Percentiles rank a stretch among this genome's conserved stretches.
phyloP scores from a whole-genome alignment of 2,888 invertebrate genomes.

The Mylabris sibirica region DNA sequence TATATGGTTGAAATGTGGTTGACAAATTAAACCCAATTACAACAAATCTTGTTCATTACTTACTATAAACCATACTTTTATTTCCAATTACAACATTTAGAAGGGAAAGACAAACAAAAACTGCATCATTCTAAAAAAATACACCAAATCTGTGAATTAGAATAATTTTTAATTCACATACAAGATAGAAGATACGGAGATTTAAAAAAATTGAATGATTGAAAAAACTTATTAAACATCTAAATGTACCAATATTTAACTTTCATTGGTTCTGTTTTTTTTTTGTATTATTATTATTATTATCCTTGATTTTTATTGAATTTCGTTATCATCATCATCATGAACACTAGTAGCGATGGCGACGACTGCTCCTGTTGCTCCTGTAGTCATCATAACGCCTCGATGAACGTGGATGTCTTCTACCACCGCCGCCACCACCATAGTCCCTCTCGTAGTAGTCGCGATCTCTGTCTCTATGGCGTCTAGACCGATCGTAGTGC shows the following conservation, averaged over 20 bases:
- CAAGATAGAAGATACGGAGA: neutral
- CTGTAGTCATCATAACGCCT: constrained; percentile 53
- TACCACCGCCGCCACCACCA: constrained; percentile 45
- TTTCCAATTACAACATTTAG: constrained; percentile 7
- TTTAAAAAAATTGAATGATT: constrained; percentile 2
- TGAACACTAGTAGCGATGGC: constrained; percentile 47
- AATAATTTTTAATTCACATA: neutral
- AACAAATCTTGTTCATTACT: neutral
- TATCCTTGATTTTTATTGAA: neutral
- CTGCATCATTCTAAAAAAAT: constrained; percentile 2
- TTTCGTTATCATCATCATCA: neutral
- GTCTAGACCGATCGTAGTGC: constrained; percentile 51
- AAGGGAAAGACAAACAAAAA: neutral
- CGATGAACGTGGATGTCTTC: constrained; percentile 50
- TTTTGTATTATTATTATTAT: neutral
- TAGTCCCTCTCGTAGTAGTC: constrained; percentile 56
- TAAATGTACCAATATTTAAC: constrained; percentile 1
- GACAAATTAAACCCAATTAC: constrained; percentile 2
- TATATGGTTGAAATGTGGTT: neutral
- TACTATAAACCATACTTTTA: neutral
- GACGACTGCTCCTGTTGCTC: constrained; percentile 45
- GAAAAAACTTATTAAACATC: neutral
- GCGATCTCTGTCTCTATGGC: constrained; percentile 51
- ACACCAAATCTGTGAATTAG: constrained; percentile 1
- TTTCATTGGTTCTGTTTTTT: constrained; percentile 5